A percentile compares a stretch with the other conserved stretches of the same genome.
These are phyloP conservation scores for Oreocharis arfaki DNA, from an alignment of 2,113 vertebrate genomes.

Conservation along the genomic window DNA sequence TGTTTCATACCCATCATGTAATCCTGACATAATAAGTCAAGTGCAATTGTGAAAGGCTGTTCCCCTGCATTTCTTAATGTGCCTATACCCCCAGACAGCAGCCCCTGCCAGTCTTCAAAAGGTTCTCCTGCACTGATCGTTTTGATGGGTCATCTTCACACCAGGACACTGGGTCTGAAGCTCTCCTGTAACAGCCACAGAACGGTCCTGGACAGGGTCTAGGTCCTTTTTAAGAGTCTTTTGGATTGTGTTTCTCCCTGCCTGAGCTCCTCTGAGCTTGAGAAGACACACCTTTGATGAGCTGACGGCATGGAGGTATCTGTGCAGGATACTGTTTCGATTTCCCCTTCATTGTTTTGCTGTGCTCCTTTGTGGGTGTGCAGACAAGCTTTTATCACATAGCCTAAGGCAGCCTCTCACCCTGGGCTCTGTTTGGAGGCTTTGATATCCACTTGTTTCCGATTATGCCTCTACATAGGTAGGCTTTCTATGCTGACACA, in stretches of 20 bases:
- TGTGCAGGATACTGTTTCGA: neutral
- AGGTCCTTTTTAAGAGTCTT: neutral
- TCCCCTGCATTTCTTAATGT: neutral
- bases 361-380: neutral
- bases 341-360: neutral
- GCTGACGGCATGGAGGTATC: neutral
- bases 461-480: neutral
- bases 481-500: neutral
- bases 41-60: neutral
- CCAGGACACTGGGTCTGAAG: neutral
- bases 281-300: neutral
- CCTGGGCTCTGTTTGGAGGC: neutral
- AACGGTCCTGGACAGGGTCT: neutral
- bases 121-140: neutral
- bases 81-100: neutral
- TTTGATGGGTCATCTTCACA: neutral
- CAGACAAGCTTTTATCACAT: neutral
- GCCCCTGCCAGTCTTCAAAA: neutral
- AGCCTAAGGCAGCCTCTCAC: neutral
- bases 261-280: neutral
- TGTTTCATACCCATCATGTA: neutral
- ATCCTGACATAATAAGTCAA: neutral
- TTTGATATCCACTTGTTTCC: neutral
- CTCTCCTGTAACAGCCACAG: neutral
- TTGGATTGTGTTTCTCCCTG: neutral